Evolutionary conservation across 1,140 invertebrate genomes (phyloP).

Genomic region (Drosophila subobscura): DNA sequence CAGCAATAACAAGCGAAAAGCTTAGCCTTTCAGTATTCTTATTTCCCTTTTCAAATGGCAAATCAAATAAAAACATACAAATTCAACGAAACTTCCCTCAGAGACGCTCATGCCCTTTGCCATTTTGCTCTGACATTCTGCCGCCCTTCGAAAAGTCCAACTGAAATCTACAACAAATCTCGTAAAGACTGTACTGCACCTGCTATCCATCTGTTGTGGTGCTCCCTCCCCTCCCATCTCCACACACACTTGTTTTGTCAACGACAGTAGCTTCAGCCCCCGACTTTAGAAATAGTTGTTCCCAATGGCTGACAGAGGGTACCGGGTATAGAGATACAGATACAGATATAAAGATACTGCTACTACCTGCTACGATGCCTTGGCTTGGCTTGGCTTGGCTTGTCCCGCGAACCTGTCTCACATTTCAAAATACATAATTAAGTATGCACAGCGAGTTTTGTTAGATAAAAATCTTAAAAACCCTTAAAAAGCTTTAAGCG

Average conservation of each 20-base stretch:
- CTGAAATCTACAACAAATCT: constrained; percentile 34
- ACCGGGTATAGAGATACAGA: constrained; percentile 27
- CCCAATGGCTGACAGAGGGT: constrained; percentile 1
- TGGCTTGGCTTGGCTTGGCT: constrained; percentile 4
- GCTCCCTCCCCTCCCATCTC: no score
- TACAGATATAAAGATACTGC: constrained; percentile 19
- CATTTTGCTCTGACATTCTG: constrained; percentile 10
- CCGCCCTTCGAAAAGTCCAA: constrained; percentile 30
- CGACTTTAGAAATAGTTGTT: constrained; percentile 40
- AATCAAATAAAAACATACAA: no score
- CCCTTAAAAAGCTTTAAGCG: constrained; percentile 82
- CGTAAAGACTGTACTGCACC: constrained; percentile 54
- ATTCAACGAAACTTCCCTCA: no score
- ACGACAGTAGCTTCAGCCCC: constrained; percentile 69
- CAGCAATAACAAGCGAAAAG: no score
- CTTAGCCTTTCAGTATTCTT: no score
- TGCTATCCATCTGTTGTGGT: constrained; percentile 42
- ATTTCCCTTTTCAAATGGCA: no score
- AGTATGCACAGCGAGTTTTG: constrained; percentile 81
- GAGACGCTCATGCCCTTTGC: constrained; percentile 13
- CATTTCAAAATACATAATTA: constrained; percentile 83
- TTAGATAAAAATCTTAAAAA: constrained; percentile 83
- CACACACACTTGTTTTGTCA: constrained; percentile 47
- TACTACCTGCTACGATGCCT: constrained; percentile 42
- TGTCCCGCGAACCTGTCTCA: constrained; percentile 69